Conservation (phyloP, 2,113 vertebrate genomes). For the Sturnus vulgaris region DNA sequence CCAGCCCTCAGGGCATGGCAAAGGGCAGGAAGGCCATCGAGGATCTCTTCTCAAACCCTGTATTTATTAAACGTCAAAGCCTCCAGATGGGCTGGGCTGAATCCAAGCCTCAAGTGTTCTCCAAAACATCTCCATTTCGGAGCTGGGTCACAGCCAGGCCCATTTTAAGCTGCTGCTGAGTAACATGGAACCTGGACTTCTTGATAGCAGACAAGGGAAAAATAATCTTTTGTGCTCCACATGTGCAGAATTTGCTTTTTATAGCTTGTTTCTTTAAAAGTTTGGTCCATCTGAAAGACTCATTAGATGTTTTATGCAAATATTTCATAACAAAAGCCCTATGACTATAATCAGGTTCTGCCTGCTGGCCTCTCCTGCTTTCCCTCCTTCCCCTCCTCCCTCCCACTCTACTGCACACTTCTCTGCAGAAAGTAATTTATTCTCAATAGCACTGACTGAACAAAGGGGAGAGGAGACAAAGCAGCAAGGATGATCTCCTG, state of each 20-base stretch:
- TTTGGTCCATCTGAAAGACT: slow-evolving; percentile 28
- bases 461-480: background rate
- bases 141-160: slow-evolving; percentile 35
- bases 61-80: slow-evolving; percentile 31
- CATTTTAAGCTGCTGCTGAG: background rate
- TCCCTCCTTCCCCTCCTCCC: background rate
- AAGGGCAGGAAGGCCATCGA: background rate
- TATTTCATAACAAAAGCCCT: slow-evolving; percentile 28
- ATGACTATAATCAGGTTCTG: background rate
- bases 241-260: slow-evolving; percentile 1
- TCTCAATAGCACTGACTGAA: background rate
- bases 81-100: slow-evolving; percentile 59
- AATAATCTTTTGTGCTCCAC: background rate
- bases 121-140: slow-evolving; percentile 49
- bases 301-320: background rate
- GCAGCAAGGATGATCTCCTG: background rate
- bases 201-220: background rate
- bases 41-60: background rate
- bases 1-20: background rate
- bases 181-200: slow-evolving; percentile 28
- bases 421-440: background rate
- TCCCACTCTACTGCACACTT: background rate
- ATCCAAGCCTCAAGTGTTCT: slow-evolving; percentile 48
- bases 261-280: slow-evolving; percentile 24
- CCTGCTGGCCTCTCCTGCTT: background rate